These are phyloP conservation scores for Anguilla rostrata DNA, from an alignment of 2,113 vertebrate species.

Conservation along the genomic window DNA sequence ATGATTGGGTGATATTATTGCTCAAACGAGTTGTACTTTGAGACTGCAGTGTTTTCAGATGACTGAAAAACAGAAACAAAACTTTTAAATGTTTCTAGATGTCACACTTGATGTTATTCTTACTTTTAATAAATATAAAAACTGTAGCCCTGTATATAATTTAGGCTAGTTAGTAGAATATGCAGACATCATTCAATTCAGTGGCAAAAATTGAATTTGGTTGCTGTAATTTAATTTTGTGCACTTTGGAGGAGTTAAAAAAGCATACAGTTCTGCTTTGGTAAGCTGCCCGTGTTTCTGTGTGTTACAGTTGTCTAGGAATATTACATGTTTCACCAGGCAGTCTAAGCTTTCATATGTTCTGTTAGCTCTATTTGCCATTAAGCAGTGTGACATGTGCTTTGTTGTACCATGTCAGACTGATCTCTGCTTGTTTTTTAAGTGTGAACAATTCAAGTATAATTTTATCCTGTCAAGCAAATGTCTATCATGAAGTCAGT, in stretches of 20 bases:
- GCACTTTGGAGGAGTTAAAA: background rate
- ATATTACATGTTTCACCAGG: background rate
- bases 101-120: too few species aligned
- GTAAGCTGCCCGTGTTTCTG: background rate
- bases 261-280: background rate
- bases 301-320: background rate
- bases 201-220: background rate
- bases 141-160: background rate
- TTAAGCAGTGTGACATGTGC: too few species aligned
- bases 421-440: too few species aligned
- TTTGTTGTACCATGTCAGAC: too few species aligned
- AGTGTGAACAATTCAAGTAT: background rate
- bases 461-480: too few species aligned
- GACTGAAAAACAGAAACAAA: too few species aligned
- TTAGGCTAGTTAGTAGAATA: background rate
- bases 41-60: too few species aligned
- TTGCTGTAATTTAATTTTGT: background rate
- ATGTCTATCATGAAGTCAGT: background rate
- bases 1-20: background rate
- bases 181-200: background rate
- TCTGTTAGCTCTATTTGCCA: background rate
- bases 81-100: background rate
- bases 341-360: background rate
- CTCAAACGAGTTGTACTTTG: too few species aligned
- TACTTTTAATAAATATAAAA: background rate